Percentiles rank a stretch among this genome's conserved stretches.
Conservation (phyloP, 2,888 invertebrate species). For the Epinotia nisella region DNA sequence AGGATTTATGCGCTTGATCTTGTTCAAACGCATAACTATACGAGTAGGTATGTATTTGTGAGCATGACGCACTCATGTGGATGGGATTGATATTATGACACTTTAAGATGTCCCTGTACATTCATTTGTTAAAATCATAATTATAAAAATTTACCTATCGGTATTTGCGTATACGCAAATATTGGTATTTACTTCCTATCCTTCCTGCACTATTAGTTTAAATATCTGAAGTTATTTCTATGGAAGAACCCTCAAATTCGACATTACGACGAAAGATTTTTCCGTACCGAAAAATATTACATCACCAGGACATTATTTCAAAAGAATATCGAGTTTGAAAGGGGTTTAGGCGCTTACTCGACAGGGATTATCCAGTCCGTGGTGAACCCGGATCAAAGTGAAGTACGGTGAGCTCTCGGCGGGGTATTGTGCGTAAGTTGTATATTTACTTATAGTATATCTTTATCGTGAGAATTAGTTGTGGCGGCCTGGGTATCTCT, state of each 20-base stretch:
- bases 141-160: neutral
- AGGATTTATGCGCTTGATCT: neutral
- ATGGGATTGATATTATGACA: too few relatives aligned
- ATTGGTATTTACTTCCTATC: neutral
- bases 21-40: too few relatives aligned
- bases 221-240: neutral
- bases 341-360: constrained; percentile 25
- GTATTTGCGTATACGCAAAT: neutral
- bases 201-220: neutral
- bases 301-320: constrained; percentile 5
- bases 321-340: neutral
- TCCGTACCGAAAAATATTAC: neutral
- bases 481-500: neutral
- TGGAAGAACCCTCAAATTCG: neutral
- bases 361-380: constrained; percentile 27
- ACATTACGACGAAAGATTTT: neutral
- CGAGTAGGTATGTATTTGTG: too few relatives aligned
- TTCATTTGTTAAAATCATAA: neutral
- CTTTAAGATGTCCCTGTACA: too few relatives aligned
- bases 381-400: constrained; percentile 33
- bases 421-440: neutral
- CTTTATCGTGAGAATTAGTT: constrained; percentile 16
- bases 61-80: too few relatives aligned
- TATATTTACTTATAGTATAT: too few relatives aligned
- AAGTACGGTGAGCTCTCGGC: constrained; percentile 16